A percentile compares a stretch with the other conserved stretches of the same genome.
Evolutionary conservation across 2,888 invertebrate genomes (phyloP).

Genomic region (Crematogaster levior): DNA sequence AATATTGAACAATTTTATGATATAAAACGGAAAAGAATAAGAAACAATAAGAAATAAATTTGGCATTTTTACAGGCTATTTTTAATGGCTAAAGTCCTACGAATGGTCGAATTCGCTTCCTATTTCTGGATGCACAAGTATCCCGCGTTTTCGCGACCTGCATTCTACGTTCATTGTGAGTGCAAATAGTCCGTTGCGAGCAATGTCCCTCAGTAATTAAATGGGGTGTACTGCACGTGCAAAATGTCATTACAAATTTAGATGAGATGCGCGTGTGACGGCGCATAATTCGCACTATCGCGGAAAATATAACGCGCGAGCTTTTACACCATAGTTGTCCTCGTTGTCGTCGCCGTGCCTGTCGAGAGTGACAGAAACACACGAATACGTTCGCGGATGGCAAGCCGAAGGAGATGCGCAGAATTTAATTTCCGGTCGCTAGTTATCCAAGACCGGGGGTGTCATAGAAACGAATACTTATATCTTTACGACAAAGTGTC

Average conservation of each 20-base stretch:
- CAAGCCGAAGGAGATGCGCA: constrained; percentile 64
- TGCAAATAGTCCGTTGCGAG: constrained; percentile 23
- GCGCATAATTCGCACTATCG: constrained; percentile 45
- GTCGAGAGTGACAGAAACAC: constrained; percentile 40
- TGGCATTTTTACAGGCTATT: background rate
- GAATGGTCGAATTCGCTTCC: background rate
- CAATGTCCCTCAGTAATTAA: constrained; percentile 35
- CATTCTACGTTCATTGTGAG: constrained; percentile 2
- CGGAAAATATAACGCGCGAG: constrained; percentile 39
- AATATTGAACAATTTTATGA: background rate
- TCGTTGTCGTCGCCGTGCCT: background rate
- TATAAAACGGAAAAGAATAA: background rate
- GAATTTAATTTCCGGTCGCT: constrained; percentile 77
- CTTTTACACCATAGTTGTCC: constrained; percentile 18
- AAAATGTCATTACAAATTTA: constrained; percentile 51
- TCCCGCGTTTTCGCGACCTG: constrained; percentile 11
- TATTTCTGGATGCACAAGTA: background rate
- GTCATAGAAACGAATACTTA: constrained; percentile 41
- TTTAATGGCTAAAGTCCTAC: background rate
- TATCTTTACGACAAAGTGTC: constrained; percentile 53
- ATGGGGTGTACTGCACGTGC: constrained; percentile 12
- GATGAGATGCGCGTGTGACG: constrained; percentile 50
- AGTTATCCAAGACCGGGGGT: constrained; percentile 41
- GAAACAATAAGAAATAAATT: background rate
- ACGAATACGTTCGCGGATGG: constrained; percentile 43